A percentile compares a stretch with the other conserved stretches of the same genome.
Evolutionary conservation across 2,888 invertebrate species (phyloP).

Genomic region (Eugnorisma glareosa): DNA sequence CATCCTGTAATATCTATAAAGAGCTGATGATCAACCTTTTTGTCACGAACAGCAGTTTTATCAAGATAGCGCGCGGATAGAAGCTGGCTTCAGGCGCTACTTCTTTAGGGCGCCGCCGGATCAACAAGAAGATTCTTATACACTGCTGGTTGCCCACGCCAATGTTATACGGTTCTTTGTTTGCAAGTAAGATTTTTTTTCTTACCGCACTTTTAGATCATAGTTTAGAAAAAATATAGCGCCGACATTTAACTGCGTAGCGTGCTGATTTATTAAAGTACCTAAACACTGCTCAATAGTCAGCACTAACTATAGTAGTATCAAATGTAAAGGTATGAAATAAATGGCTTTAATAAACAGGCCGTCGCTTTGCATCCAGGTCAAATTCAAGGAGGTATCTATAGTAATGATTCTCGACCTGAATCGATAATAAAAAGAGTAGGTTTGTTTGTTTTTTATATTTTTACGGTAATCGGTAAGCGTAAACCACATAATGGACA

Average conservation of each 20-base stretch:
- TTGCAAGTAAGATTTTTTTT: conserved; percentile 92
- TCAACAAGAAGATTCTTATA: conserved; percentile 96
- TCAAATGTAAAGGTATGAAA: too few species aligned
- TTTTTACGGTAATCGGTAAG: too few species aligned
- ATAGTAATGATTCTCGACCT: too few species aligned
- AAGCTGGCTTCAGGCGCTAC: conserved; percentile 98
- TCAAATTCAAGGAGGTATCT: too few species aligned
- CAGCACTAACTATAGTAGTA: too few species aligned
- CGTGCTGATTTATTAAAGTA: too few species aligned
- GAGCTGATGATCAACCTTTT: conserved; percentile 69
- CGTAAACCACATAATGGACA: too few species aligned
- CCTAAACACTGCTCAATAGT: too few species aligned
- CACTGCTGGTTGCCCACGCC: conserved; percentile 98
- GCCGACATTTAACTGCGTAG: neutral
- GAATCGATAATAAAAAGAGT: too few species aligned
- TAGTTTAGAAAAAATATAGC: neutral
- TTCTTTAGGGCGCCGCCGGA: conserved; percentile 96
- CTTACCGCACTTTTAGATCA: neutral
- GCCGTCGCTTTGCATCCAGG: too few species aligned
- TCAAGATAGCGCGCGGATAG: conserved; percentile 98
- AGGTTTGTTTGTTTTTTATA: too few species aligned
- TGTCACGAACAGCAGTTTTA: conserved; percentile 94
- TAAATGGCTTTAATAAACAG: too few species aligned
- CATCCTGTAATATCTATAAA: neutral
- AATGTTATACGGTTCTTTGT: conserved; percentile 99